These are phyloP conservation scores for Cheilosia impressa DNA, from an alignment of 2,888 invertebrate genomes.

Conservation along the genomic window DNA sequence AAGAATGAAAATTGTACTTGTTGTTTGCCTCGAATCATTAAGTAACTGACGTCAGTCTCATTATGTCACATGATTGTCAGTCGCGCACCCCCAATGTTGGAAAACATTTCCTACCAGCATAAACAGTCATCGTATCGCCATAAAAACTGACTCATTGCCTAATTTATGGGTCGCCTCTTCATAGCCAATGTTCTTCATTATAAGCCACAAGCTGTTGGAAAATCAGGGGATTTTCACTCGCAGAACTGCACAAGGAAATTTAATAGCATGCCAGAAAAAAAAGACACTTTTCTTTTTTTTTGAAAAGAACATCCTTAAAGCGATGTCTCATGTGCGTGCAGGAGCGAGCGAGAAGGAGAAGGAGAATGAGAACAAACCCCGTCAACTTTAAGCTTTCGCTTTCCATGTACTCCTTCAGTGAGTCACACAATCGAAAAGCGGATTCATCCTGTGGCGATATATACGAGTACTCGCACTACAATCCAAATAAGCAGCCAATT, in stretches of 20 bases:
- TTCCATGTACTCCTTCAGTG: constrained; percentile 34
- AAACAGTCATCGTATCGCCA: constrained; percentile 30
- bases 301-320: constrained; percentile 31
- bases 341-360: constrained; percentile 20
- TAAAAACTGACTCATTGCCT: constrained; percentile 63
- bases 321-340: neutral
- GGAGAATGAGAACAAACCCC: constrained; percentile 31
- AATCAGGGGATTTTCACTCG: constrained; percentile 7
- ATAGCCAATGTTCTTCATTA: constrained; percentile 11
- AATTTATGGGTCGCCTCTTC: constrained; percentile 50
- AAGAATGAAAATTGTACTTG: constrained; percentile 12
- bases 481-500: constrained; percentile 46
- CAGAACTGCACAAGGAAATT: constrained; percentile 48
- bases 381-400: constrained; percentile 61
- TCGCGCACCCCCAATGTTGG: neutral
- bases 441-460: constrained; percentile 23
- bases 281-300: neutral
- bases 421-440: constrained; percentile 52
- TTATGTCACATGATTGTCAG: constrained; percentile 44
- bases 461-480: neutral
- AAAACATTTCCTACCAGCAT: constrained; percentile 23
- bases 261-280: constrained; percentile 27
- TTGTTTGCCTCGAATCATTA: neutral
- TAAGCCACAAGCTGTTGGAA: constrained; percentile 5
- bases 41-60: constrained; percentile 40